Percentiles rank a stretch among this genome's conserved stretches.
These are phyloP conservation scores for Sebastes baramenuke DNA, from an alignment of 2,797 vertebrate genomes.

Conservation along the genomic window DNA sequence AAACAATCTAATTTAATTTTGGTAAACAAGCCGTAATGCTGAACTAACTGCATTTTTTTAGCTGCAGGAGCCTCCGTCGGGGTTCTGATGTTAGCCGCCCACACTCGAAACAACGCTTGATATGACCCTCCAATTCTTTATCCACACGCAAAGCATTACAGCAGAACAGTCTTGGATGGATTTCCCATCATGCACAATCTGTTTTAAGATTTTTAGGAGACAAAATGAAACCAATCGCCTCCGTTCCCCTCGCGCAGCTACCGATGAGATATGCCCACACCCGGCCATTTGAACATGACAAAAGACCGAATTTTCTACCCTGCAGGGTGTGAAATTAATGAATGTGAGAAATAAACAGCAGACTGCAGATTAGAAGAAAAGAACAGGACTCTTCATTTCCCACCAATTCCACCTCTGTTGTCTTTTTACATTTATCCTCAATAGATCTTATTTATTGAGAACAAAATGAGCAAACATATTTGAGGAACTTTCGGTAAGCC, in stretches of 20 bases:
- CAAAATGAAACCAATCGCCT: slow-evolving; percentile 46
- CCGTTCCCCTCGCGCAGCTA: slow-evolving; percentile 21
- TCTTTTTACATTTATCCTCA: slow-evolving; percentile 21
- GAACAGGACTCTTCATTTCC: slow-evolving; percentile 17
- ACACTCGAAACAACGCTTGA: not conserved
- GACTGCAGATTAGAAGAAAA: slow-evolving; percentile 29
- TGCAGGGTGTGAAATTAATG: slow-evolving; percentile 34
- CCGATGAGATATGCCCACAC: slow-evolving; percentile 13
- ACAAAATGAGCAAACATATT: slow-evolving; percentile 26
- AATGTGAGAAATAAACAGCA: slow-evolving; percentile 30
- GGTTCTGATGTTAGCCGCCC: not conserved
- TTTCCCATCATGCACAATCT: slow-evolving; percentile 43
- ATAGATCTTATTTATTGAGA: slow-evolving; percentile 36
- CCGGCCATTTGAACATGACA: slow-evolving; percentile 31
- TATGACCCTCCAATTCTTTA: slow-evolving; percentile 12
- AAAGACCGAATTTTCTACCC: slow-evolving; percentile 36
- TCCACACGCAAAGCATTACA: slow-evolving; percentile 10
- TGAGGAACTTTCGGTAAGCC: slow-evolving; percentile 44
- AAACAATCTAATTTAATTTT: not conserved
- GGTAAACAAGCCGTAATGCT: not conserved
- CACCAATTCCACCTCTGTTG: slow-evolving; percentile 27
- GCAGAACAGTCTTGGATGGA: slow-evolving; percentile 33
- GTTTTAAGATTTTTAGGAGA: slow-evolving; percentile 44
- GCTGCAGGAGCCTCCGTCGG: slow-evolving; percentile 1
- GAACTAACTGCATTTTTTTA: not conserved